Conservation (phyloP, 2,113 vertebrate species). For the Hippocampus barbouri region DNA sequence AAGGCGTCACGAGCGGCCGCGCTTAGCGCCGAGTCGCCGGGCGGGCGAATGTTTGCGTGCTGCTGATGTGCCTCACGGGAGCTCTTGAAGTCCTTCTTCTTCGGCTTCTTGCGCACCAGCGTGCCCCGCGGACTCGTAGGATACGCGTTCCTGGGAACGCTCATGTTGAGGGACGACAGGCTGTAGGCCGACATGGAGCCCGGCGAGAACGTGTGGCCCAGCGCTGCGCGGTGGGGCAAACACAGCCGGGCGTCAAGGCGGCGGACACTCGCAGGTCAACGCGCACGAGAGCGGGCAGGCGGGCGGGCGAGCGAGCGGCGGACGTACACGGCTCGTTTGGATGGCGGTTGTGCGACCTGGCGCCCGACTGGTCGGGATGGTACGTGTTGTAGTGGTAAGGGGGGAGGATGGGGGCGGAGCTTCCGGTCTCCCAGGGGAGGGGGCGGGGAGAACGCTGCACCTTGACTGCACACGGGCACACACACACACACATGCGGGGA, state of each 20-base stretch:
- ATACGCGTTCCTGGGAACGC: slow-evolving; percentile 94
- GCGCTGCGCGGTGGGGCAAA: slow-evolving; percentile 64
- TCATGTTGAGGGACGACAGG: slow-evolving; percentile 96
- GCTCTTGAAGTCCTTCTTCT: slow-evolving; percentile 99
- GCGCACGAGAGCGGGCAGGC: background rate
- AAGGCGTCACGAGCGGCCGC: no score
- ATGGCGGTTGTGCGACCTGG: slow-evolving; percentile 62
- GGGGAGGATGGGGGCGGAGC: slow-evolving; percentile 80
- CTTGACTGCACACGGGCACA: slow-evolving; percentile 81
- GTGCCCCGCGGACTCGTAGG: slow-evolving; percentile 93
- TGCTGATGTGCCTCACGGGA: slow-evolving; percentile 78
- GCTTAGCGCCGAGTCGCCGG: no score
- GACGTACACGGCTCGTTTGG: slow-evolving; percentile 65
- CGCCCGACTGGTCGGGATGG: slow-evolving; percentile 77
- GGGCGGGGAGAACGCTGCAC: slow-evolving; percentile 90
- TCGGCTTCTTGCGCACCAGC: slow-evolving; percentile 91
- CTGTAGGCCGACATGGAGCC: slow-evolving; percentile 98
- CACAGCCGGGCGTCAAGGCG: background rate
- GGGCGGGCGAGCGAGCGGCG: background rate
- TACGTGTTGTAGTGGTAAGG: slow-evolving; percentile 85
- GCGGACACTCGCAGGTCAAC: background rate
- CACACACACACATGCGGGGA: slow-evolving; percentile 69
- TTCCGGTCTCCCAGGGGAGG: slow-evolving; percentile 81
- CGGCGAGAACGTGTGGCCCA: slow-evolving; percentile 95
- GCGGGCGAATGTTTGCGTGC: no score